Evolutionary conservation across 2,888 invertebrate species (phyloP).

Genomic region (Drosophila dives): DNA sequence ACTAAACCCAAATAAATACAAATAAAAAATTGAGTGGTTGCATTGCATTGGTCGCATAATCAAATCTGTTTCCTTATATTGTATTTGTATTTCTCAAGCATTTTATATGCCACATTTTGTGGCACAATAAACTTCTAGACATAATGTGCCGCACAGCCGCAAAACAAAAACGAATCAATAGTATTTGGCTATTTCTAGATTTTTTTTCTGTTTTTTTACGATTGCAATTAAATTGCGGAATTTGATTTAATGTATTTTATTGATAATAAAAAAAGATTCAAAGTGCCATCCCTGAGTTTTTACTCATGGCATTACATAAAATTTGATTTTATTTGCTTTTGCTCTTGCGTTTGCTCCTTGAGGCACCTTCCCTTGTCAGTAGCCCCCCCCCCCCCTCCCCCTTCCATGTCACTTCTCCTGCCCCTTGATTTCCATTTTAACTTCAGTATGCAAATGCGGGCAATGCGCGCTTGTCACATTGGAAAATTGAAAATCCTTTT

Average conservation of each 20-base stretch:
- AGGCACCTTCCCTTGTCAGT: constrained; percentile 3
- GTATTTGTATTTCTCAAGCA: constrained; percentile 1
- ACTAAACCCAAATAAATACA: constrained; percentile 13
- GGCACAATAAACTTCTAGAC: constrained; percentile 32
- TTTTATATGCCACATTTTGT: constrained; percentile 45
- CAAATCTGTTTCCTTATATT: constrained; percentile 14
- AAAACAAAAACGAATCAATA: constrained; percentile 27
- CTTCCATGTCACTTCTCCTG: neutral
- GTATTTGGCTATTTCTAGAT: constrained; percentile 5
- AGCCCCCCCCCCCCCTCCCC: neutral
- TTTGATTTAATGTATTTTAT: constrained; percentile 80
- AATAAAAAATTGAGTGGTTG: constrained; percentile 28
- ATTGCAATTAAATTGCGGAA: constrained; percentile 74
- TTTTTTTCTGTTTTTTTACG: constrained; percentile 61
- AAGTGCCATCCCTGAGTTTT: constrained; percentile 46
- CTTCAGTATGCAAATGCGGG: constrained; percentile 67
- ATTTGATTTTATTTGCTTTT: constrained; percentile 67
- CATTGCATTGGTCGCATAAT: constrained; percentile 34
- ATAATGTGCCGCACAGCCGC: constrained; percentile 37
- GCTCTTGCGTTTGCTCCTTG: constrained; percentile 8
- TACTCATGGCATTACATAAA: constrained; percentile 57
- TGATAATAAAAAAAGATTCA: constrained; percentile 64
- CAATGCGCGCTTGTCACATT: constrained; percentile 67
- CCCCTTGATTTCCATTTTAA: constrained; percentile 17
- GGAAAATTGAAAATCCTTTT: constrained; percentile 79